phyloP scores from a whole-genome alignment of 2,888 invertebrate genomes.

The Lepidochitona cinerea region DNA sequence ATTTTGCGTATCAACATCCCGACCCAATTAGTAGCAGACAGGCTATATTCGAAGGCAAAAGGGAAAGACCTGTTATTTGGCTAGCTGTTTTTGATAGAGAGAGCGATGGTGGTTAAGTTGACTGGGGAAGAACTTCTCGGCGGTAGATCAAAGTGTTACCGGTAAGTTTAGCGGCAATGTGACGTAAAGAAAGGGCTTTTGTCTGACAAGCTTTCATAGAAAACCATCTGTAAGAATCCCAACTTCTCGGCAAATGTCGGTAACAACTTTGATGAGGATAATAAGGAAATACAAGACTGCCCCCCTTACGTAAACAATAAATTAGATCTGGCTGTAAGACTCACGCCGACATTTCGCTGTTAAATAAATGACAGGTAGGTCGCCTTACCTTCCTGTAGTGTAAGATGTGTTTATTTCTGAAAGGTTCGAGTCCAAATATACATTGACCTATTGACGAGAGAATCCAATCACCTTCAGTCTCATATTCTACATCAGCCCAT shows the following conservation, averaged over 20 bases:
- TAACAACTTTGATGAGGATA: not conserved
- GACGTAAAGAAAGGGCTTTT: not conserved
- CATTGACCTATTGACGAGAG: too few relatives aligned
- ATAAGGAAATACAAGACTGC: not conserved
- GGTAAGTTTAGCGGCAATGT: not conserved
- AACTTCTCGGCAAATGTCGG: not conserved
- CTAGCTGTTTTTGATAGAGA: too few relatives aligned
- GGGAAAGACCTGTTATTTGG: too few relatives aligned
- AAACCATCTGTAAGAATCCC: not conserved
- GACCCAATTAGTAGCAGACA: too few relatives aligned
- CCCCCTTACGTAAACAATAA: not conserved
- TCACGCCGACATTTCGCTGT: not conserved
- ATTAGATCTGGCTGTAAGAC: not conserved
- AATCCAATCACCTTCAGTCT: too few relatives aligned
- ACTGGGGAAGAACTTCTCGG: too few relatives aligned
- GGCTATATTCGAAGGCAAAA: too few relatives aligned
- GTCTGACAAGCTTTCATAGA: too few relatives aligned
- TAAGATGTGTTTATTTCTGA: not conserved
- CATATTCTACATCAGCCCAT: too few relatives aligned
- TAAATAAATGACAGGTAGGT: not conserved
- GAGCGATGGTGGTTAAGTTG: too few relatives aligned
- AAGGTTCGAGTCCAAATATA: not conserved
- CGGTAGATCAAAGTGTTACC: too few relatives aligned
- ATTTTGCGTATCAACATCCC: too few relatives aligned
- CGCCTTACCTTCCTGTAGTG: not conserved